Conservation (phyloP, 35 echinoderm and acorn worm species). For the Diadema setosum region DNA sequence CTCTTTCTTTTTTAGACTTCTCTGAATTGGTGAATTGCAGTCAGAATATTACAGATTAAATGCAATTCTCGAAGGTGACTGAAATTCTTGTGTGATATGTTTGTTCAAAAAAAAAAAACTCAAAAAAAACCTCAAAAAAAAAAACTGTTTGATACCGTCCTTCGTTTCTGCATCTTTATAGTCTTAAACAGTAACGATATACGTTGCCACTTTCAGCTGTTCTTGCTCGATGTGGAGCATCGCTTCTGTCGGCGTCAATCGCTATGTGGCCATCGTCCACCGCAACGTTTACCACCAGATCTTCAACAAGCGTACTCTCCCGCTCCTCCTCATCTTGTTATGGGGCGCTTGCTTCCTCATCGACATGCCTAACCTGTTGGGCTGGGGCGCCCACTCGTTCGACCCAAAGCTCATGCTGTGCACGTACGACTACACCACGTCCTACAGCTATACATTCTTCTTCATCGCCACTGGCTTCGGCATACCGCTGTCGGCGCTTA, state of each 20-base stretch:
- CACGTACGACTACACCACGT: conserved; percentile 64
- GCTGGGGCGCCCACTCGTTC: conserved; percentile 69
- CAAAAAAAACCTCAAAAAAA: too few relatives aligned
- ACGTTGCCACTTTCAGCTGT: conserved; percentile 4
- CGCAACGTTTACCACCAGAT: conserved; percentile 33
- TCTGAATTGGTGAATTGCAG: too few relatives aligned
- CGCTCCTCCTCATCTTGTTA: background rate
- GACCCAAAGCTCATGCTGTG: conserved; percentile 76
- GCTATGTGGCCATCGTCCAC: conserved; percentile 42
- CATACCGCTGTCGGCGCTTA: conserved; percentile 5
- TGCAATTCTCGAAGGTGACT: too few relatives aligned
- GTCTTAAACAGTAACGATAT: too few relatives aligned
- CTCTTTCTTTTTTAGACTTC: too few relatives aligned
- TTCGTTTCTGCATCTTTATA: too few relatives aligned
- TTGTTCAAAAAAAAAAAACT: too few relatives aligned
- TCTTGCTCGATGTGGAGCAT: conserved; percentile 59
- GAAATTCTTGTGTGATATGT: too few relatives aligned
- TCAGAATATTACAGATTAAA: too few relatives aligned
- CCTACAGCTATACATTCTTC: conserved; percentile 78
- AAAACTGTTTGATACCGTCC: too few relatives aligned
- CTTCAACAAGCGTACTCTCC: conserved; percentile 46
- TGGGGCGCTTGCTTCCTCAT: conserved; percentile 60
- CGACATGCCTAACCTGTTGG: conserved; percentile 57
- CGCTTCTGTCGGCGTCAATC: conserved; percentile 42
- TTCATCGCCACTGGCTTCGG: conserved; percentile 38